These are phyloP conservation scores for Conomelus anceps DNA, from an alignment of 2,888 invertebrate species.

Conservation along the genomic window DNA sequence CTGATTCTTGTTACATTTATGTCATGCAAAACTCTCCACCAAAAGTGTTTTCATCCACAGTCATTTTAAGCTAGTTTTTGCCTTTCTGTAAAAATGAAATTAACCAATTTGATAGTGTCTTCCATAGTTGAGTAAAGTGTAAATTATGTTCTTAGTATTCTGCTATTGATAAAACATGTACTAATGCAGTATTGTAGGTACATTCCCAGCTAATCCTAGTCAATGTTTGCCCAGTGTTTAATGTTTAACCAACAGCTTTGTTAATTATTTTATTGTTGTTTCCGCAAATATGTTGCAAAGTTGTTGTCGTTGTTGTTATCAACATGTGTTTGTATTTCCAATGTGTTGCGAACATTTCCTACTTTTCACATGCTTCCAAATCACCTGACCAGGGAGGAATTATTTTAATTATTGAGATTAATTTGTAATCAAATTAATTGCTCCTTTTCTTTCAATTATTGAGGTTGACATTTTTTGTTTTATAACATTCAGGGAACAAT, in stretches of 20 bases:
- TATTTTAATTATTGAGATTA: background rate
- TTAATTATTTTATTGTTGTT: background rate
- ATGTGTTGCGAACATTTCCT: slow-evolving; percentile 25
- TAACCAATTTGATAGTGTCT: background rate
- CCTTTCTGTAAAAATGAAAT: background rate
- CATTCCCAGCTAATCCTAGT: background rate
- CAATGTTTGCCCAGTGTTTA: background rate
- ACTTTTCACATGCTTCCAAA: background rate
- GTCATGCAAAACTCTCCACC: too few relatives aligned
- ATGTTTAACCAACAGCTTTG: background rate
- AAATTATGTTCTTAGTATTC: background rate
- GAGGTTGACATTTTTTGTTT: too few relatives aligned
- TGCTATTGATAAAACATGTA: background rate
- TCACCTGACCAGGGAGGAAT: background rate
- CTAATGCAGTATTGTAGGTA: background rate
- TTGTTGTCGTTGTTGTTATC: background rate
- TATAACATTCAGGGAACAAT: too few relatives aligned
- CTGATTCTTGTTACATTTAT: too few relatives aligned
- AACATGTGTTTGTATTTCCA: slow-evolving; percentile 14
- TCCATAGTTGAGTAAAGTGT: background rate
- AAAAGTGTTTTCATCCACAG: too few relatives aligned
- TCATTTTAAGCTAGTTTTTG: too few relatives aligned
- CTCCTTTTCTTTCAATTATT: too few relatives aligned
- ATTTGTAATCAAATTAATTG: too few relatives aligned
- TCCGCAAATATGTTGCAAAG: background rate